phyloP scores from a whole-genome alignment of 2,113 vertebrate genomes.

The Alligator mississippiensis region DNA sequence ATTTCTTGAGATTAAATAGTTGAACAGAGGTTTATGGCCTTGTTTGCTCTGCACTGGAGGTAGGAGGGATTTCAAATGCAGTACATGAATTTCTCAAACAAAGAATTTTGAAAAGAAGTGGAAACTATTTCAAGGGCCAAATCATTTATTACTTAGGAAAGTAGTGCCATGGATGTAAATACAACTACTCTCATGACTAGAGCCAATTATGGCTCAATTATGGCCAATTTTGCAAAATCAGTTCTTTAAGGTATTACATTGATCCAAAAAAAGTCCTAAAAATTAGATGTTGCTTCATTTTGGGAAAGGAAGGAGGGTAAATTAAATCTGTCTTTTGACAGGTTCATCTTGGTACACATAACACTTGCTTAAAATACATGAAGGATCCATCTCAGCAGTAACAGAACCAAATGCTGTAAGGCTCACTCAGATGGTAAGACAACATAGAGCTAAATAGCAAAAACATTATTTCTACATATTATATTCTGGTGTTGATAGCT shows the following conservation, averaged over 20 bases:
- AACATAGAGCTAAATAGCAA: not conserved
- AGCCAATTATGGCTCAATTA: not conserved
- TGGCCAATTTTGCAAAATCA: not conserved
- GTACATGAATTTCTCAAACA: not conserved
- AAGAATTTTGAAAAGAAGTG: not conserved
- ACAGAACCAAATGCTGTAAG: not conserved
- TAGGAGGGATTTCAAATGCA: not conserved
- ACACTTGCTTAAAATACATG: not conserved
- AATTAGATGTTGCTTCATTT: not conserved
- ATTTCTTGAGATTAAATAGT: not conserved
- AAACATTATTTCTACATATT: not conserved
- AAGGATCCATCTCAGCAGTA: not conserved
- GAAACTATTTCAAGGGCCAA: not conserved
- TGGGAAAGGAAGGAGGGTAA: not conserved
- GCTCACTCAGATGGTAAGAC: not conserved
- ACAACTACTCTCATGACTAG: not conserved
- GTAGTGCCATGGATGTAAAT: not conserved
- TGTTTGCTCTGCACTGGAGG: not conserved
- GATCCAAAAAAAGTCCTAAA: not conserved
- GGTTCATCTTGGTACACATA: not conserved
- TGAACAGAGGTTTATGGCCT: not conserved
- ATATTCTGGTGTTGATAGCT: not conserved
- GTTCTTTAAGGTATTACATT: not conserved
- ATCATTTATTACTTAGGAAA: not conserved
- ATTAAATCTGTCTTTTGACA: not conserved